These are phyloP conservation scores for Drosophila kokeensis DNA, from an alignment of 2,888 invertebrate genomes.

Conservation along the genomic window DNA sequence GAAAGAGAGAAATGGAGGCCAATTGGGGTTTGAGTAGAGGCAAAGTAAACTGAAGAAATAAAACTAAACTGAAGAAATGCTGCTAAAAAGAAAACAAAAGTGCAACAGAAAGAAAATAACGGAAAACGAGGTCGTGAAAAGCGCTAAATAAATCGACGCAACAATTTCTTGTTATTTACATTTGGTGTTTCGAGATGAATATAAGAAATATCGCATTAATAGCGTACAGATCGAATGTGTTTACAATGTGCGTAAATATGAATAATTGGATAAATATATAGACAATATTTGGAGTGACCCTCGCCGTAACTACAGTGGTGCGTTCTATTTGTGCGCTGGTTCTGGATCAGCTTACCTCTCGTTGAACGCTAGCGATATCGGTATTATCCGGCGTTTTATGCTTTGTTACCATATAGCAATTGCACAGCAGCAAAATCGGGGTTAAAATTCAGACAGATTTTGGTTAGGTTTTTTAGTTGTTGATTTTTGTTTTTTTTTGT, in stretches of 20 bases:
- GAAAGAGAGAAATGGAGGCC: constrained; percentile 37
- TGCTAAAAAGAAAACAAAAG: constrained; percentile 23
- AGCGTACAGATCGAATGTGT: constrained; percentile 23
- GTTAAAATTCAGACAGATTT: constrained; percentile 59
- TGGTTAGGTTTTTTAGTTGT: constrained; percentile 48
- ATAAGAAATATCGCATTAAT: constrained; percentile 15
- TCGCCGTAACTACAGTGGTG: constrained; percentile 41
- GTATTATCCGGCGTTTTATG: constrained; percentile 53
- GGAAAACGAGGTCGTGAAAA: constrained; percentile 54
- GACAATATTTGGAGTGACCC: constrained; percentile 33
- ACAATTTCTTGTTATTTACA: constrained; percentile 53
- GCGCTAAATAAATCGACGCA: constrained; percentile 24
- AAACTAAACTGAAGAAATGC: constrained; percentile 24
- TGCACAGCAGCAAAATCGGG: constrained; percentile 46
- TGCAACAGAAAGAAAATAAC: constrained; percentile 31
- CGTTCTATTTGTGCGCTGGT: constrained; percentile 42
- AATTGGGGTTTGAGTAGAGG: constrained; percentile 43
- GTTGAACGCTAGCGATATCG: constrained; percentile 47
- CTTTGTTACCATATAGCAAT: constrained; percentile 23
- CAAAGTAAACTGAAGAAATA: constrained; percentile 48
- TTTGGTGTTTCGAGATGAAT: constrained; percentile 28
- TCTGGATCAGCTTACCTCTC: constrained; percentile 65
- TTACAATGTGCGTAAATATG: constrained; percentile 19
- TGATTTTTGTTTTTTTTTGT: no score
- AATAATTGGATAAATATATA: constrained; percentile 12